These are phyloP conservation scores for Actinostola sp. DNA, from an alignment of 92 coral and sea anemone genomes.

Conservation along the genomic window DNA sequence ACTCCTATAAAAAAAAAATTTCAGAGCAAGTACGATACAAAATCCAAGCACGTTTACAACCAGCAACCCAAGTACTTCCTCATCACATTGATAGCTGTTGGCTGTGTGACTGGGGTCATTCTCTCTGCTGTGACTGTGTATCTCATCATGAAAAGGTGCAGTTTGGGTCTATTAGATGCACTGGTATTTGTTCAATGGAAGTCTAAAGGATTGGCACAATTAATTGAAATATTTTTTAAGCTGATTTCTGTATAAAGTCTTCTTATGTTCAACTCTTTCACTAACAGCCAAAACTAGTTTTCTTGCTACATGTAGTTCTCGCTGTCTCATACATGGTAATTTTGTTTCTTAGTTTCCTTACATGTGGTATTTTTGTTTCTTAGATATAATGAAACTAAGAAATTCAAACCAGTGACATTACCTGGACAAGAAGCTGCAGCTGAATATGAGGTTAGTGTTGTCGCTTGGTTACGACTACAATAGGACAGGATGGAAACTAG, in stretches of 20 bases:
- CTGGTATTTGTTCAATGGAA: background rate
- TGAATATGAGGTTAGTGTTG: slow-evolving; percentile 79
- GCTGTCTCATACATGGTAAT: no score
- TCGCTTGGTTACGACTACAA: no score
- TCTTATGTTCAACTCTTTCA: no score
- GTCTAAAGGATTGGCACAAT: no score
- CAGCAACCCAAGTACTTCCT: slow-evolving; percentile 77
- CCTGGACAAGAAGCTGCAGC: slow-evolving; percentile 98
- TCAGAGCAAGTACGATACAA: slow-evolving; percentile 46
- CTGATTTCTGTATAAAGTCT: no score
- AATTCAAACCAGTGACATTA: slow-evolving; percentile 68
- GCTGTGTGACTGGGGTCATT: slow-evolving; percentile 91
- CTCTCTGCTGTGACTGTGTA: slow-evolving; percentile 93
- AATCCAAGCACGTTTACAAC: slow-evolving; percentile 41
- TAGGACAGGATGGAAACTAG: background rate
- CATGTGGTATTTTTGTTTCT: background rate
- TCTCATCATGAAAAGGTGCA: slow-evolving; percentile 89
- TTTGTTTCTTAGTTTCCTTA: background rate
- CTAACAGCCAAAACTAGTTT: no score
- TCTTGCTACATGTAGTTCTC: no score
- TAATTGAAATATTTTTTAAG: no score
- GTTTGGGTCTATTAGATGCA: background rate
- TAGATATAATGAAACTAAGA: slow-evolving; percentile 73
- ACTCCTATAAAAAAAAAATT: no score
- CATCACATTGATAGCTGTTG: slow-evolving; percentile 85